Evolutionary conservation across 2,797 vertebrate genomes (phyloP), one percentile per base, ranked within the genome.

Genomic region (Acomys russatus): DNA sequence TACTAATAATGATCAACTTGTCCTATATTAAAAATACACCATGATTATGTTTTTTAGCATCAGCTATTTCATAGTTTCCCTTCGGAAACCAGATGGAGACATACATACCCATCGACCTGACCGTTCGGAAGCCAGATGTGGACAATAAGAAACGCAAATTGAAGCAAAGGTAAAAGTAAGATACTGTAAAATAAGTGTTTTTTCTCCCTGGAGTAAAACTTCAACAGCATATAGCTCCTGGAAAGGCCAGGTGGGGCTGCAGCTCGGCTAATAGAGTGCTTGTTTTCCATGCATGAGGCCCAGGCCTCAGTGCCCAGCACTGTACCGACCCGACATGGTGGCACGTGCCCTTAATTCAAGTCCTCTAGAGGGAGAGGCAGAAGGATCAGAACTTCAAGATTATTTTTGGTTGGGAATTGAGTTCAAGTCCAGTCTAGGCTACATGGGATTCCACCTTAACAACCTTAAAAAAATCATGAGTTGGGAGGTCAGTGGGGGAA

Each of bases 91-190:
- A 54, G 38, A 92, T 79, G 80, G 70, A 91, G 22, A 96, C 66
- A 10, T 95, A 28, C 71, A 38, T 74, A 85, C 86, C 93, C 49
- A 51, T 35, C 44, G 70, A 78, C 30, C 54, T 64, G 64, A 76
- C 70, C 63, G 17, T 28, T 82, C 0, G 54, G 73, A 83, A 64
- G 61, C 38, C 68, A 83, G 56, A 64, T 5, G 25, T 11, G 20
- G 59, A 80, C 9, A 28, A 84, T 35, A 49, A 95, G 35, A 33
- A 92, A 92, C n/a, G 3, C n/a, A 59, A n/a, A 2, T 49, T 20
- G 93, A 93, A 82, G 61, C 18, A 23, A 91, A 97, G 96, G 96
- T 98, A 98, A 97, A 96, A 93, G 61, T 90, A 94, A 87, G 35
- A 82, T 85, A 54, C 1, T 61, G 64, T 64, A 33, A 56, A 78